Evolutionary conservation across 1,140 invertebrate genomes (phyloP).

Genomic region (Asobara japonica): DNA sequence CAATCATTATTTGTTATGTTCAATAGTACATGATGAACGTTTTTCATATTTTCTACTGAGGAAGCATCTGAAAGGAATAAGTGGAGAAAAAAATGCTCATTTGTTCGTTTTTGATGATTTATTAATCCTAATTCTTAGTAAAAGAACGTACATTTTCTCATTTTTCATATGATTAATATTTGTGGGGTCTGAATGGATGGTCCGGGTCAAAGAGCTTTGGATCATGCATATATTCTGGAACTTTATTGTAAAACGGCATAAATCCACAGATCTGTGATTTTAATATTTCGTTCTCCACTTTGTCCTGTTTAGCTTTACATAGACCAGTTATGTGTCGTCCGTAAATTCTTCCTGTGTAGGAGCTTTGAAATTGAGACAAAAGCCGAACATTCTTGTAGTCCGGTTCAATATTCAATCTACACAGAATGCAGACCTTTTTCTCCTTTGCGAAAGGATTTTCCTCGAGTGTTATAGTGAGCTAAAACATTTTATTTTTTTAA

Average conservation of each 20-base stretch:
- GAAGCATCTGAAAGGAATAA: background rate
- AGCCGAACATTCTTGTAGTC: slow-evolving; percentile 94
- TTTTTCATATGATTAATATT: slow-evolving; percentile 68
- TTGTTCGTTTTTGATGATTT: slow-evolving; percentile 3
- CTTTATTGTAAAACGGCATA: slow-evolving; percentile 72
- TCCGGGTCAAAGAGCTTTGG: slow-evolving; percentile 89
- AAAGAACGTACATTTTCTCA: background rate
- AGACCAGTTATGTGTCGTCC: slow-evolving; percentile 91
- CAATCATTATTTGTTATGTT: no score
- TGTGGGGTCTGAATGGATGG: slow-evolving; percentile 81
- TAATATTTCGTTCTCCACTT: slow-evolving; percentile 75
- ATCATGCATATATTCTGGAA: slow-evolving; percentile 80
- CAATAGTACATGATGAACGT: no score
- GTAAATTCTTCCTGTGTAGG: slow-evolving; percentile 91
- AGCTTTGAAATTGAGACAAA: slow-evolving; percentile 94
- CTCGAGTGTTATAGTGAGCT: slow-evolving; percentile 74
- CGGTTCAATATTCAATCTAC: slow-evolving; percentile 82
- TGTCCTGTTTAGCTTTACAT: slow-evolving; percentile 79
- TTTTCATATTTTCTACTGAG: background rate
- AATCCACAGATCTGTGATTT: slow-evolving; percentile 77
- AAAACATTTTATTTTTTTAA: slow-evolving; percentile 9
- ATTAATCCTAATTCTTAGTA: background rate
- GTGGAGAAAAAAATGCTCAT: background rate
- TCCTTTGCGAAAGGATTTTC: slow-evolving; percentile 85
- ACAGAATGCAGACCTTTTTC: slow-evolving; percentile 83